Base-by-base conservation (phyloP, 2,797 vertebrate genomes). In the Tenualosa thibaudeaui region DNA sequence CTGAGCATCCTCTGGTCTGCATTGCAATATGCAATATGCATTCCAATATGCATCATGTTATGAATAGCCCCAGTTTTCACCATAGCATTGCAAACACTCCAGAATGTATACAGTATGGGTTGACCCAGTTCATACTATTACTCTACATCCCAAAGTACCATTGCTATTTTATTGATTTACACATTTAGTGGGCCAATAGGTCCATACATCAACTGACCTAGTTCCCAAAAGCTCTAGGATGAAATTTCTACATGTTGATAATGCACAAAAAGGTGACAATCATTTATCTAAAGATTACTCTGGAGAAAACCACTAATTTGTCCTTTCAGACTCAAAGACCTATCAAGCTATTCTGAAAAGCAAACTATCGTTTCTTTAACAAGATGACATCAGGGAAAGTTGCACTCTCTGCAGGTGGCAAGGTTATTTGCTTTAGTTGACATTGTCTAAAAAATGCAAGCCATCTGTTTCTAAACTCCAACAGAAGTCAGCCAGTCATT, bases 141-240 rank as follows among this genome's bases (percentile, higher is more conserved):
- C n/a, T 83, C 87, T 78, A 84, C 82, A 75, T 87, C 83, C 81
- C 87, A 87, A 62, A n/a, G 78, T 86, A 89, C 89, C 89, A 86
- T 89, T 85, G 87, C 56, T 81, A 31, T 83, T 85, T 89, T 90
- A 94, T 93, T 91, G 93, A 95, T 91, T 88, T 86, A 84, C 89
- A 88, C 81, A 87, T 84, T 86, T 87, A 83, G 65, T 60, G 82
- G 91, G 90, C 90, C 86, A 92, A 19, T 37, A 71, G n/a, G 37
- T 90, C 86, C 84, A 81, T 85, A 88, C 86, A 89, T 89, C 90
- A 88, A 86, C 68, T 92, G 94, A 92, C 93, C 93, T 68, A 89
- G 90, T 94, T 89, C 12, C 81, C 46, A 9, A 7, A 49, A 46
- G 40, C 71, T 3, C 17, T 3, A 75, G 68, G 31, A 75, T 75